These are phyloP conservation scores for Myiothlypis coronata DNA, from an alignment of 2,797 vertebrate species.

Conservation along the genomic window DNA sequence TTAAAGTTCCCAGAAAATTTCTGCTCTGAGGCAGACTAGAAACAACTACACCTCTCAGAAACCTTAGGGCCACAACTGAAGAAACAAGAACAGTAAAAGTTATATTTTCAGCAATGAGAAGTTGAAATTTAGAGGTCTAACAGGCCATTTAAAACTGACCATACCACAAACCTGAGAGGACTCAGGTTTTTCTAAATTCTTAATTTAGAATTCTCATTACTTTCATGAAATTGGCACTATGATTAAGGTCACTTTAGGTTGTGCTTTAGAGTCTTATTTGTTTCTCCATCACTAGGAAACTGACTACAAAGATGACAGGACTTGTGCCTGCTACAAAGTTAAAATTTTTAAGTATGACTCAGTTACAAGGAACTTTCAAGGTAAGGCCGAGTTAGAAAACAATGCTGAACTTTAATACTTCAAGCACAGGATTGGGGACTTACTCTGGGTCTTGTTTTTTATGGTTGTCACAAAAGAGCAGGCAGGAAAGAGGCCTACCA, in stretches of 20 bases:
- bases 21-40: neutral
- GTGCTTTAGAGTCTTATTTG: neutral
- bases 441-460: conserved; percentile 98
- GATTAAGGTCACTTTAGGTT: neutral
- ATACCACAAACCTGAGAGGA: neutral
- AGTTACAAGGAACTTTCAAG: neutral
- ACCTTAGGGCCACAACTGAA: neutral
- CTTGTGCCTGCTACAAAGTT: neutral
- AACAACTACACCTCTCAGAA: neutral
- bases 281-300: neutral
- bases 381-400: neutral
- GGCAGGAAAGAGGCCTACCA: conserved; percentile 91
- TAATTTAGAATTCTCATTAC: neutral
- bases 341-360: neutral
- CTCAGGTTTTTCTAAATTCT: too few relatives aligned
- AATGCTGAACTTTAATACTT: neutral
- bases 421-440: conserved; percentile 56
- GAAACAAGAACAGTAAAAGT: neutral
- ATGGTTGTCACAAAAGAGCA: conserved; percentile 98
- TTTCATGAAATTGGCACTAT: neutral
- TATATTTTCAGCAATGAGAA: neutral
- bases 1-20: neutral
- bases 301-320: neutral
- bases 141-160: neutral
- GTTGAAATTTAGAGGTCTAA: neutral